Base-by-base conservation (phyloP, 1,140 invertebrate species). In the Venustaconcha ellipsiformis region DNA sequence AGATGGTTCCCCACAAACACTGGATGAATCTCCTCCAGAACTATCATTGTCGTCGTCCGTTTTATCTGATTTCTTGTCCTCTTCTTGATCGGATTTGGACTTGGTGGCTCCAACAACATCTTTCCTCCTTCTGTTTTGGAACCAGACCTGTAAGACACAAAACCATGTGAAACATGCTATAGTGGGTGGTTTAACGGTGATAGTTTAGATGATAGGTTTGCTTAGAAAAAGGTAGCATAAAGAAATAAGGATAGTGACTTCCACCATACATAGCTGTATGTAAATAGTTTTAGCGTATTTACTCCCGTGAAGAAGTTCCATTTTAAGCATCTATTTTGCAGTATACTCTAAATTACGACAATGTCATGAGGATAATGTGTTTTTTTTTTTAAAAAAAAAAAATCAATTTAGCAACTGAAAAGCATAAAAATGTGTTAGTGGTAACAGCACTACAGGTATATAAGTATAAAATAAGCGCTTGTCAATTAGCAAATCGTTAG, bases 101-200 rank as follows among this genome's bases (percentile, higher is more conserved):
- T 48, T 48, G 37, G 37, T 48, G 37, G 37, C 37, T 48, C 79
- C 74, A 2, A 88, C 81, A 1, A 88, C 86, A 76, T 88, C 87
- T 76, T 88, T 88, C 56, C 87, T 65, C 65, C 87, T 66, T 64
- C 87, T 74, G 70, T 88, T 88, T 79, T 88, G 87, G 69, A 88
- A 88, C 87, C 87, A 88, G 57, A 88, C 86, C 87, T 88, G 78
- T 30, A 79, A 78, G 57, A 62, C 65, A 55, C 66, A 78, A 55
- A 58, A 15, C 68, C 62, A 15, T 56, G 23, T 68, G 5, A 60
- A 56, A 20, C 72, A 70, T 18, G 0, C 30, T 64, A 26, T 20
- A n/a, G 20, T 20, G 63, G 14, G 20, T 20, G 63, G 14, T 64
- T 20, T 20, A 20, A 64, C 20, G 14, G 63, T 23, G 20, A 64